Base-by-base conservation (phyloP, 2,113 vertebrate genomes). In the Mesocricetus auratus region DNA sequence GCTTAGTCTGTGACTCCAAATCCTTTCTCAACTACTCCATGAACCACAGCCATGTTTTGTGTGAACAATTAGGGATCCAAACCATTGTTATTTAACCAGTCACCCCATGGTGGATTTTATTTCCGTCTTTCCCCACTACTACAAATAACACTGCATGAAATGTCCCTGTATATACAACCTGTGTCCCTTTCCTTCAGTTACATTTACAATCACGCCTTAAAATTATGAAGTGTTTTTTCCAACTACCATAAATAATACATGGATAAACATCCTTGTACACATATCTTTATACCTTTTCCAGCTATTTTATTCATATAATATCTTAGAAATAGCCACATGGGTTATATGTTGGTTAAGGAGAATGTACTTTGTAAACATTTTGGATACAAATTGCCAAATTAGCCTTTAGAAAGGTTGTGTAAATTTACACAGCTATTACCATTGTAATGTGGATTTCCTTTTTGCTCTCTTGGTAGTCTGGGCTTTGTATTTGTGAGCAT, bases 251-350 rank as follows among this genome's bases (percentile, higher is more conserved):
- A 77, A 94, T 82, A 91, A 62, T 62, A 56, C 60, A 83, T 93
- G 68, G 53, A 50, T 89, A 87, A 94, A 78, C 15, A 64, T 90
- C 22, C 15, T 11, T 68, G 3, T 39, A 69, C 10, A 60, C 13
- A 68, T 15, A n/a, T 36, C n/a, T 97, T 92, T 71, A 60, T 64
- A 19, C 3, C 10, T 22, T 74, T 86, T 93, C 75, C n/a, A 92
- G 39, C 85, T 90, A 93, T 95, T 86, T 90, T 78, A 66, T 92
- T 71, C 66, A 31, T 45, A 47, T 75, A 90, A 68, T 45, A 75
- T 94, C 39, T 31, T 92, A 22, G 56, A 88, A 90, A 39, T 74
- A 93, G 66, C 45, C 12, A 66, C 9, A 22, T 0, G 47, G 19
- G 21, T 66, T 87, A 60, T 10, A 1, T 19, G 6, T 50, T 88